These are phyloP conservation scores for Gerris buenoi DNA, from an alignment of 1,140 invertebrate genomes.

Conservation along the genomic window DNA sequence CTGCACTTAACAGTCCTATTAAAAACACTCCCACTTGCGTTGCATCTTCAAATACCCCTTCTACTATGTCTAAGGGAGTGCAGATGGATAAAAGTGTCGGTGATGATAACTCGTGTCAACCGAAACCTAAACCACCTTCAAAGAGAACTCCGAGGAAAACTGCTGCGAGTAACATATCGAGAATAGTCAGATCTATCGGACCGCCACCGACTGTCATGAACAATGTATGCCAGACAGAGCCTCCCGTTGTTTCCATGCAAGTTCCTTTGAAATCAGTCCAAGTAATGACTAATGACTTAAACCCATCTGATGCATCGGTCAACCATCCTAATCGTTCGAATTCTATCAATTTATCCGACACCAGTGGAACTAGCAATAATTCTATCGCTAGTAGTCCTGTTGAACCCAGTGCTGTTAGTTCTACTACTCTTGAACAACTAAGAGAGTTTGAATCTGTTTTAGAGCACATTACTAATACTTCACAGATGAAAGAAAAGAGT, in stretches of 20 bases:
- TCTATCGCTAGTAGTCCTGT: slow-evolving; percentile 31
- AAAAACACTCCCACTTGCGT: too few relatives aligned
- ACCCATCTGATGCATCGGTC: slow-evolving; percentile 23
- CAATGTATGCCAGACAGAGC: slow-evolving; percentile 10
- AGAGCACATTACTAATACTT: slow-evolving; percentile 42
- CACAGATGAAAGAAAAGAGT: slow-evolving; percentile 40
- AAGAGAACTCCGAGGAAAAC: background rate
- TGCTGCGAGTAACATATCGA: background rate
- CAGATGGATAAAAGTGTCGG: background rate
- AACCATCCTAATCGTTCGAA: slow-evolving; percentile 13
- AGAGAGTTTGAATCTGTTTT: slow-evolving; percentile 67
- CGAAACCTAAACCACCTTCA: background rate
- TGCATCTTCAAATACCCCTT: too few relatives aligned
- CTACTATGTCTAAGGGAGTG: background rate
- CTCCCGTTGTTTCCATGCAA: slow-evolving; percentile 18
- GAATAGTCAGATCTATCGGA: slow-evolving; percentile 38
- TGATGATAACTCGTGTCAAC: background rate
- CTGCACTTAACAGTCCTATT: slow-evolving; percentile 25
- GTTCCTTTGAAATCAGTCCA: slow-evolving; percentile 27
- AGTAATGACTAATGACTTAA: slow-evolving; percentile 32
- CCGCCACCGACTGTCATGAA: slow-evolving; percentile 35
- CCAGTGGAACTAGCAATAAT: slow-evolving; percentile 23
- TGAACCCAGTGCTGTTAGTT: slow-evolving; percentile 34
- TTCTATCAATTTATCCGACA: slow-evolving; percentile 20
- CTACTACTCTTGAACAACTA: slow-evolving; percentile 53